A percentile compares a stretch with the other conserved stretches of the same genome.
phyloP scores from a whole-genome alignment of 2,888 invertebrate species.

The Tetragonisca angustula region DNA sequence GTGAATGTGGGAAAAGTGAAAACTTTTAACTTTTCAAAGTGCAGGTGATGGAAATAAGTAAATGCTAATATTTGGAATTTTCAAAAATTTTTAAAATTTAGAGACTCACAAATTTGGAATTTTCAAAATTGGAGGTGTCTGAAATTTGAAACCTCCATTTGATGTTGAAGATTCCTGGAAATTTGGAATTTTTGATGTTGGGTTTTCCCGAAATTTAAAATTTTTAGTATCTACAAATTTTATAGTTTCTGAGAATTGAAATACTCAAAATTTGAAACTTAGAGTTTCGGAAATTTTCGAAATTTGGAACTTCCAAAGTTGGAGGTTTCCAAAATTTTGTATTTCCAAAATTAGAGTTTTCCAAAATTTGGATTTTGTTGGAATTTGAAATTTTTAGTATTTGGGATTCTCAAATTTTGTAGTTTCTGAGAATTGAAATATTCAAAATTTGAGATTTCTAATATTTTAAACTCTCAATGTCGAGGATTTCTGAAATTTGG shows the following conservation, averaged over 20 bases:
- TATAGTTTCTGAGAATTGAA: background rate
- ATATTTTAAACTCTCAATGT: too few species aligned
- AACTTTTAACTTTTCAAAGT: too few species aligned
- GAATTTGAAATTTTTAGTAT: background rate
- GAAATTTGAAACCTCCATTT: background rate
- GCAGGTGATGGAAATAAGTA: too few species aligned
- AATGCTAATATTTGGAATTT: background rate
- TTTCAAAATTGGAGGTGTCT: background rate
- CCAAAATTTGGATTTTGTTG: too few species aligned
- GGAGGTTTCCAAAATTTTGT: background rate
- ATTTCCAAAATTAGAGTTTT: background rate
- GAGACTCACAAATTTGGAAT: background rate
- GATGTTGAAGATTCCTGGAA: background rate
- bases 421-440: too few species aligned
- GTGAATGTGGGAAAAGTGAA: background rate
- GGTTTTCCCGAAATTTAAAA: background rate
- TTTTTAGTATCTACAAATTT: background rate
- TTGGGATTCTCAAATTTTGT: background rate
- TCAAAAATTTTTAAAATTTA: background rate
- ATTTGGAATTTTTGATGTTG: background rate
- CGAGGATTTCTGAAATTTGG: accelerated
- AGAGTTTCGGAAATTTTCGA: too few species aligned
- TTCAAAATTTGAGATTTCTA: too few species aligned
- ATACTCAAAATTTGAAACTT: background rate
- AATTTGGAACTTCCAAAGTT: too few species aligned